phyloP scores from a whole-genome alignment of 2,113 vertebrate species.

The Trichechus manatus region DNA sequence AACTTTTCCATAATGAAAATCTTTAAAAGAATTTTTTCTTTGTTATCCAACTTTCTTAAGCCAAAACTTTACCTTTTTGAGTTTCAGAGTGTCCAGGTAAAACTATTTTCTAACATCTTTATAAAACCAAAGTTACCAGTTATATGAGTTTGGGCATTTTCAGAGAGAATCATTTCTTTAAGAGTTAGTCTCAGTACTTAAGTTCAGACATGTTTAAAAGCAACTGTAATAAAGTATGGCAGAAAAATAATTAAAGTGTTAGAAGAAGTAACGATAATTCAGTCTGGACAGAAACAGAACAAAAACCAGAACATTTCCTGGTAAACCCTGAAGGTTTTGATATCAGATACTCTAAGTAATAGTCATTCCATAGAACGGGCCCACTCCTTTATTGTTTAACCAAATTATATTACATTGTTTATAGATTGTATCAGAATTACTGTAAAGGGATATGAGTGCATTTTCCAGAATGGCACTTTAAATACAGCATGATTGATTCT shows the following conservation, averaged over 20 bases:
- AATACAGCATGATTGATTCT: constrained; percentile 72
- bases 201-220: constrained; percentile 38
- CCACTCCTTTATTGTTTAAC: constrained; percentile 76
- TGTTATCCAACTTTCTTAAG: not conserved
- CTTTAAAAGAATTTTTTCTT: not conserved
- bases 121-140: not conserved
- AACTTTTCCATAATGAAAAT: not conserved
- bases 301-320: constrained; percentile 80
- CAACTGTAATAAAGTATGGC: constrained; percentile 29
- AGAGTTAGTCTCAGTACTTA: constrained; percentile 6
- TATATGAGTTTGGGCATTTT: not conserved
- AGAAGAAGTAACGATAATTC: constrained; percentile 60
- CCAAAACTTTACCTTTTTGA: not conserved
- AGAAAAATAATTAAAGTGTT: constrained; percentile 42
- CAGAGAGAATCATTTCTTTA: not conserved
- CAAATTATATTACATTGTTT: constrained; percentile 80
- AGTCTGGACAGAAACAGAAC: constrained; percentile 60
- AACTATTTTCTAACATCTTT: not conserved
- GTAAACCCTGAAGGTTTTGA: constrained; percentile 61
- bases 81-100: not conserved
- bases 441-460: constrained; percentile 70
- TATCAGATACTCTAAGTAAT: constrained; percentile 75
- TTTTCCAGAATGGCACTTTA: constrained; percentile 79
- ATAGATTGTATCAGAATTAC: constrained; percentile 76
- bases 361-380: constrained; percentile 66